A percentile compares a stretch with the other conserved stretches of the same genome.
Conservation (phyloP, 2,113 vertebrate species). For the Otis tarda region DNA sequence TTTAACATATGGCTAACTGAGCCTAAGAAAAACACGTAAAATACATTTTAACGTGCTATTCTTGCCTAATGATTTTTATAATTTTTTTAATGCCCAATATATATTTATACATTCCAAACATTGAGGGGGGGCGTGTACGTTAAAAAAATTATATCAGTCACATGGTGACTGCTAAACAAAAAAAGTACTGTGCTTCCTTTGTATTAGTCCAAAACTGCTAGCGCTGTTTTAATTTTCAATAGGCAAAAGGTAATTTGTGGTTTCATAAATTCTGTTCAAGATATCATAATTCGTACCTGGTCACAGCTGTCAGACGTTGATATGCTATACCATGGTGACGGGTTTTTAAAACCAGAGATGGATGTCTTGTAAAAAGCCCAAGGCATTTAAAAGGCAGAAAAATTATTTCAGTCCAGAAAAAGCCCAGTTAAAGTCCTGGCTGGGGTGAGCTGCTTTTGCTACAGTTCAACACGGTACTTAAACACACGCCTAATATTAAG, state of each 20-base stretch:
- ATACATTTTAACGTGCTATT: constrained; percentile 53
- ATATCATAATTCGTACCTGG: constrained; percentile 40
- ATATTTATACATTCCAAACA: constrained; percentile 63
- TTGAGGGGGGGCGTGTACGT: not conserved
- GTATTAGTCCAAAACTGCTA: constrained; percentile 35
- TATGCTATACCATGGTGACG: not conserved
- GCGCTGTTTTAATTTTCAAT: constrained; percentile 41
- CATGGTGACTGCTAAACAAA: constrained; percentile 35
- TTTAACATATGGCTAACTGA: constrained; percentile 73
- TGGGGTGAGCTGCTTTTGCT: not conserved
- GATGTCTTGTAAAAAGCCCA: not conserved
- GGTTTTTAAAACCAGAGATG: constrained; percentile 34
- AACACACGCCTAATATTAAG: not conserved
- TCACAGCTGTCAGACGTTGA: constrained; percentile 41
- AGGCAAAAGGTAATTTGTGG: constrained; percentile 64
- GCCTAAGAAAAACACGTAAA: constrained; percentile 71
- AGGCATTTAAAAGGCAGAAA: constrained; percentile 1
- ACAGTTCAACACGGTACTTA: not conserved
- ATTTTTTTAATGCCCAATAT: constrained; percentile 41
- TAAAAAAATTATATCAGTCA: constrained; percentile 52
- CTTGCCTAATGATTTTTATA: constrained; percentile 55
- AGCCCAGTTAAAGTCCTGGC: not conserved
- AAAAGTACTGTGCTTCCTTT: constrained; percentile 29
- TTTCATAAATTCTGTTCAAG: constrained; percentile 60
- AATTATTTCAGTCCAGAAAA: constrained; percentile 5